Evolutionary conservation across 2,113 vertebrate genomes (phyloP).

Genomic region (Chaetodon trifascialis): DNA sequence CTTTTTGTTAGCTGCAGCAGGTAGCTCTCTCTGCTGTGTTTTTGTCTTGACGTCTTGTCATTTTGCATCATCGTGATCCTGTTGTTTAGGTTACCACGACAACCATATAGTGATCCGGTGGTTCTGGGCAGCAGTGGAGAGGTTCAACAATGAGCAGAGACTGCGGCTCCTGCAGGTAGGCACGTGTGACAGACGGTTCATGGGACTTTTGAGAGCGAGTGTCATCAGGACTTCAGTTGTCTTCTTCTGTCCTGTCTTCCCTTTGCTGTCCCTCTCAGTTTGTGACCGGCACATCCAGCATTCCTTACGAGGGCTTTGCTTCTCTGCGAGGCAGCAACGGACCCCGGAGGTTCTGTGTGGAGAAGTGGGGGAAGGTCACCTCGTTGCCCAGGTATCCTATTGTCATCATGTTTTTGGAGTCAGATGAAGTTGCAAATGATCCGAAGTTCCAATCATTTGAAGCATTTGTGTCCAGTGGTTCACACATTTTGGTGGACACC

Average conservation of each 20-base stretch:
- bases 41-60: background rate
- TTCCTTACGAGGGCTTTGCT: conserved; percentile 95
- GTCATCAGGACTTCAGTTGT: background rate
- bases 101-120: conserved; percentile 96
- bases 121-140: conserved; percentile 96
- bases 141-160: conserved; percentile 96
- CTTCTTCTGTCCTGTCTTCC: background rate
- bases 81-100: conserved; percentile 91
- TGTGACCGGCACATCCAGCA: conserved; percentile 94
- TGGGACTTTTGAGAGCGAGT: too few relatives aligned
- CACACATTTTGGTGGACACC: too few relatives aligned
- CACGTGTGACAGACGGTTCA: background rate
- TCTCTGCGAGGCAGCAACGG: conserved; percentile 95
- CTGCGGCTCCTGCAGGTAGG: conserved; percentile 91
- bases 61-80: too few relatives aligned
- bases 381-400: conserved; percentile 90
- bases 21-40: too few relatives aligned
- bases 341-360: conserved; percentile 94
- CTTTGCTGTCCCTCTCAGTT: conserved; percentile 82
- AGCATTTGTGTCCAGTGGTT: too few relatives aligned
- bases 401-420: too few relatives aligned
- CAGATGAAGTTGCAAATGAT: too few relatives aligned
- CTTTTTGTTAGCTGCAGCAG: too few relatives aligned
- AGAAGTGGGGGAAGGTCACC: conserved; percentile 97
- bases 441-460: too few relatives aligned